Percentiles rank a stretch among this genome's conserved stretches.
Evolutionary conservation across 1,140 invertebrate species (phyloP).

Genomic region (Rhynchophorus ferrugineus): DNA sequence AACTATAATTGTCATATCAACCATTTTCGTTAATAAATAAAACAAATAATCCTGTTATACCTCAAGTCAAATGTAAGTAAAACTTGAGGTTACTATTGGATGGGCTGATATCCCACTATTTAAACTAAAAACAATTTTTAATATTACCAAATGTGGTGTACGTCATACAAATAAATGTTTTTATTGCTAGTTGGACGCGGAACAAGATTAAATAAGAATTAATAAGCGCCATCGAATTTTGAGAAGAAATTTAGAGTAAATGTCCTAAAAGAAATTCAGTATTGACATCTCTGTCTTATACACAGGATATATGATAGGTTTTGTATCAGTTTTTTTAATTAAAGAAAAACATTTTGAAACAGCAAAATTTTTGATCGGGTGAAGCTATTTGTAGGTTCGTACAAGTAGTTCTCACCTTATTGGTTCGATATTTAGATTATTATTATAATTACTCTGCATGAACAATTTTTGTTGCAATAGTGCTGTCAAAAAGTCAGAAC

Average conservation of each 20-base stretch:
- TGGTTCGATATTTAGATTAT: not conserved
- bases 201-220: no score
- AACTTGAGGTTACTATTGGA: no score
- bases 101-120: no score
- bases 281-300: no score
- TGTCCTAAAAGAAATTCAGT: not conserved
- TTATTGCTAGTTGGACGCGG: no score
- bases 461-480: not conserved
- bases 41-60: no score
- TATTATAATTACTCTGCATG: not conserved
- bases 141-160: no score
- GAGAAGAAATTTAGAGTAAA: not conserved
- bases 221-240: not conserved
- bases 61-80: no score
- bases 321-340: not conserved
- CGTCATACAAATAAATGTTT: no score
- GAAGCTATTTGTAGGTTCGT: not conserved
- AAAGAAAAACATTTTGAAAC: no score
- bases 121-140: no score
- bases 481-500: no score
- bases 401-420: not conserved
- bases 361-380: not conserved
- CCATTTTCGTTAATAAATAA: not conserved
- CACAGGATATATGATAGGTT: not conserved
- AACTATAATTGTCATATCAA: not conserved